Conservation (phyloP, 1,140 invertebrate species). For the Monomorium pharaonis region DNA sequence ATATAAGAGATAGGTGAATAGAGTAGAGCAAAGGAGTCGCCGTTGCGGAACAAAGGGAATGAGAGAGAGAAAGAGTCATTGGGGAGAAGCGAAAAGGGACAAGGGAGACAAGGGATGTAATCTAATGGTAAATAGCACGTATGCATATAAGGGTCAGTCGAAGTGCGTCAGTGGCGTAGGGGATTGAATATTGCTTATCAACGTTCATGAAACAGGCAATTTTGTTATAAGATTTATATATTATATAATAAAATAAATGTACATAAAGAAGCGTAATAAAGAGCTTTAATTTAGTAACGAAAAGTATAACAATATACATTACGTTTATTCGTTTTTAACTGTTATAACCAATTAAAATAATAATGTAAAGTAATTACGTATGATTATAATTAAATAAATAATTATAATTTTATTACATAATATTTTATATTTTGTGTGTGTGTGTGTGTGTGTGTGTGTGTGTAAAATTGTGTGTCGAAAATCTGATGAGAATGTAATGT, state of each 20-base stretch:
- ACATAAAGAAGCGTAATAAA: neutral
- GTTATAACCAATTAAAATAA: neutral
- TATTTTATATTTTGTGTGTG: neutral
- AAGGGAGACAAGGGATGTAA: constrained; percentile 63
- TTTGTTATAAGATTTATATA: neutral
- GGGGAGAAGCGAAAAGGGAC: constrained; percentile 62
- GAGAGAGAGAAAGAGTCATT: constrained; percentile 64
- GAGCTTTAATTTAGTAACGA: neutral
- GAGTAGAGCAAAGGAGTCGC: constrained; percentile 25
- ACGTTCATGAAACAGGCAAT: neutral
- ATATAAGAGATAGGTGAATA: constrained; percentile 40
- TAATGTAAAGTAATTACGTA: neutral
- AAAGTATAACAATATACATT: neutral
- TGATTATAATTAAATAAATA: neutral
- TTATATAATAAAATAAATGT: neutral
- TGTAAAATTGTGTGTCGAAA: too few relatives aligned
- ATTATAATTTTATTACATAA: neutral
- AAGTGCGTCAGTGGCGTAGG: constrained; percentile 54
- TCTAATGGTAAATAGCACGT: constrained; percentile 71
- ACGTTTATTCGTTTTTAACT: neutral
- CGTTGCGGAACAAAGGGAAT: constrained; percentile 25
- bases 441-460: too few relatives aligned
- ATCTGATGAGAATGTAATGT: neutral
- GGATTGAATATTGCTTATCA: constrained; percentile 4
- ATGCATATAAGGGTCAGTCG: constrained; percentile 55